These are phyloP conservation scores for Suillia variegata DNA, from an alignment of 2,888 invertebrate species.

Conservation along the genomic window DNA sequence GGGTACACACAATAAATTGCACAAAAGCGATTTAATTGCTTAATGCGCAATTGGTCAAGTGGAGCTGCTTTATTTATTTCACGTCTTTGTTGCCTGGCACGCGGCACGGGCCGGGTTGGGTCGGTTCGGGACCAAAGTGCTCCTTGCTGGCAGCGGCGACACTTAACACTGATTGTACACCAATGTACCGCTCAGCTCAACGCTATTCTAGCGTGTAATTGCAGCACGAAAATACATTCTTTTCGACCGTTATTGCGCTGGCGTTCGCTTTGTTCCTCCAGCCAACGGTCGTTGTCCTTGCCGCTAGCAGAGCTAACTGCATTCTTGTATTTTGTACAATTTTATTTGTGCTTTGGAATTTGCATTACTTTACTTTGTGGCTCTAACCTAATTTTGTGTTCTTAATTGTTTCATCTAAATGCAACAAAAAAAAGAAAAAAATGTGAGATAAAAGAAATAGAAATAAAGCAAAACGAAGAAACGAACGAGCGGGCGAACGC, in stretches of 20 bases:
- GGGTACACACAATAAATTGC: not conserved
- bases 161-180: constrained; percentile 53
- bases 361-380: constrained; percentile 46
- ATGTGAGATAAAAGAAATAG: constrained; percentile 20
- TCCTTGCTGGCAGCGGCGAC: constrained; percentile 19
- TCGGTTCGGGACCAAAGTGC: not conserved
- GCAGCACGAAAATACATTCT: constrained; percentile 17
- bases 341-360: constrained; percentile 44
- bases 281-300: no score
- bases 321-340: constrained; percentile 27
- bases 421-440: constrained; percentile 34
- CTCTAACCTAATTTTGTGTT: constrained; percentile 52
- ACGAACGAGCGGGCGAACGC: not conserved
- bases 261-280: no score
- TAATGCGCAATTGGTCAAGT: constrained; percentile 34
- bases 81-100: no score
- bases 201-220: constrained; percentile 17
- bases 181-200: no score
- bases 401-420: constrained; percentile 53
- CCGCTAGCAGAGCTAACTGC: no score
- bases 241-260: not conserved
- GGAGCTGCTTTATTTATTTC: constrained; percentile 17
- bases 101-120: no score
- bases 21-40: constrained; percentile 27
- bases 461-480: constrained; percentile 15